Evolutionary conservation across 2,113 vertebrate genomes (phyloP).

Genomic region (Pseudopipra pipra): DNA sequence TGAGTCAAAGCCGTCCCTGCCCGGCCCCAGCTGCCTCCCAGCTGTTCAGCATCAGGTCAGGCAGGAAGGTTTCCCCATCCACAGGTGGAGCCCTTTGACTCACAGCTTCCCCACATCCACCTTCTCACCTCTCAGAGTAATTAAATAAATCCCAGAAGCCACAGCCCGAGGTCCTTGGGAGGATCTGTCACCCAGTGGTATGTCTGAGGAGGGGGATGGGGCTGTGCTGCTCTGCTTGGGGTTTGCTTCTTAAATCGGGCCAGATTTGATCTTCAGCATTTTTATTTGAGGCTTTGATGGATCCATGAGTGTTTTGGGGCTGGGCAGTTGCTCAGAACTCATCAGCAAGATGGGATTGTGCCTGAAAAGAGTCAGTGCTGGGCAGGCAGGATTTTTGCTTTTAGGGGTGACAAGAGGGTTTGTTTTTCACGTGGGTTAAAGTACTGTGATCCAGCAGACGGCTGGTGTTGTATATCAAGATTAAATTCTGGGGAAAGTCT

Average conservation of each 20-base stretch:
- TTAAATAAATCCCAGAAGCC: background rate
- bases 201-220: background rate
- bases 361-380: accelerated
- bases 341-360: background rate
- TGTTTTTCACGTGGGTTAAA: accelerated
- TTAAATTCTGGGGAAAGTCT: background rate
- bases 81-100: background rate
- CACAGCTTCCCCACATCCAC: background rate
- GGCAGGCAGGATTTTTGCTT: background rate
- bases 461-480: accelerated
- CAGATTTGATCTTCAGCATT: accelerated
- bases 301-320: accelerated
- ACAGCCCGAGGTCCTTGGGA: accelerated
- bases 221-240: background rate
- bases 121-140: background rate
- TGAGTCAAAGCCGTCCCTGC: accelerated
- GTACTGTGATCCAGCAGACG: accelerated
- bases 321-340: background rate
- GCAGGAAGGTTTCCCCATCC: background rate
- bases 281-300: background rate
- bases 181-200: accelerated
- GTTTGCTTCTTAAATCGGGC: background rate
- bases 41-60: accelerated
- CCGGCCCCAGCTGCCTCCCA: background rate
- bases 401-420: background rate